These are phyloP conservation scores for Rhombomys opimus DNA, from an alignment of 2,113 vertebrate genomes.

Conservation along the genomic window DNA sequence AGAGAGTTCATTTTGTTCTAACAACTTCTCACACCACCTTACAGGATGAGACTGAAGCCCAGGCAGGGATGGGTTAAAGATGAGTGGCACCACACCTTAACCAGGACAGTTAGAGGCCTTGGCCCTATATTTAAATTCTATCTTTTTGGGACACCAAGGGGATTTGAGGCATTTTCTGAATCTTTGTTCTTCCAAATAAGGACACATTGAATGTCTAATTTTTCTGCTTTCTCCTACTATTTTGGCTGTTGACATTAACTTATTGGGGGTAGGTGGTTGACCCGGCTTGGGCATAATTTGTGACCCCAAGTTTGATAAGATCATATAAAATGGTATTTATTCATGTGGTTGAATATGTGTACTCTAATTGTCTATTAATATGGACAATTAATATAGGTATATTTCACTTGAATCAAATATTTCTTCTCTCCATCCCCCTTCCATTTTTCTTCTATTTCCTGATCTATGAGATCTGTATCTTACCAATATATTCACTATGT, in stretches of 20 bases:
- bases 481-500: not conserved
- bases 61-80: not conserved
- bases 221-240: not conserved
- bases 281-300: not conserved
- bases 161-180: not conserved
- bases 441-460: not conserved
- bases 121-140: not conserved
- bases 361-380: not conserved
- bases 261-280: not conserved
- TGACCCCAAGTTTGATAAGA: not conserved
- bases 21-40: not conserved
- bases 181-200: not conserved
- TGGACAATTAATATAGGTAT: accelerated
- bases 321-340: not conserved
- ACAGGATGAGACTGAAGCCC: not conserved
- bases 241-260: not conserved
- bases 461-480: not conserved
- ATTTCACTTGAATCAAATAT: not conserved
- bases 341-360: not conserved
- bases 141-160: not conserved
- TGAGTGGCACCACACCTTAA: not conserved
- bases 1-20: not conserved
- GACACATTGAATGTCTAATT: not conserved
- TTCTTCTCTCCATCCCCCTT: accelerated
- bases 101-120: not conserved